Conservation (phyloP, 2,888 invertebrate species). For the Allygus modestus region DNA sequence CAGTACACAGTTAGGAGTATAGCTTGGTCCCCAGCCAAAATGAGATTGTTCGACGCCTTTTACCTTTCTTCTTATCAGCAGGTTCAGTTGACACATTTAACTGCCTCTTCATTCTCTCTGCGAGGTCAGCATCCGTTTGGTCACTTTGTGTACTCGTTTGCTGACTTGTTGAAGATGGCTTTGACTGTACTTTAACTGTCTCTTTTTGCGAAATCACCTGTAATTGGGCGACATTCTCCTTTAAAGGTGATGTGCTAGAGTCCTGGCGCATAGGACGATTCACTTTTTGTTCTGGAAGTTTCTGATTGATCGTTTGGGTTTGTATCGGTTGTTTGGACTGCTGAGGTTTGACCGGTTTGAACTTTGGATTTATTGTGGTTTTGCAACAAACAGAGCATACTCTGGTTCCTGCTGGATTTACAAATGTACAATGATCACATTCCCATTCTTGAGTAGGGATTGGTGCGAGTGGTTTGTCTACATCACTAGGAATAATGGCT, state of each 20-base stretch:
- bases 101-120: conserved; percentile 56
- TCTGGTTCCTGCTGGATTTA: conserved; percentile 87
- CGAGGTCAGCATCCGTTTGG: conserved; percentile 46
- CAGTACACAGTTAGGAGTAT: conserved; percentile 68
- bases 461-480: conserved; percentile 66
- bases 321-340: conserved; percentile 8
- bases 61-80: conserved; percentile 75
- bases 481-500: conserved; percentile 64
- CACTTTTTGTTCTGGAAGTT: background rate
- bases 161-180: background rate
- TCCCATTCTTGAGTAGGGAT: conserved; percentile 79
- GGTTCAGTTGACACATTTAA: conserved; percentile 28
- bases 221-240: background rate
- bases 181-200: conserved; percentile 1
- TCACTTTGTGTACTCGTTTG: conserved; percentile 35
- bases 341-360: conserved; percentile 40
- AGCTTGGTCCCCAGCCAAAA: conserved; percentile 86
- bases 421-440: conserved; percentile 94
- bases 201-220: background rate
- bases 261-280: conserved; percentile 15
- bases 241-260: conserved; percentile 35
- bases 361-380: conserved; percentile 76
- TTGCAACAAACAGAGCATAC: conserved; percentile 93
- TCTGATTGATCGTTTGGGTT: background rate
- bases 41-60: conserved; percentile 83